Base-by-base conservation (phyloP, 2,797 vertebrate genomes). In the Ispidina lecontei region DNA sequence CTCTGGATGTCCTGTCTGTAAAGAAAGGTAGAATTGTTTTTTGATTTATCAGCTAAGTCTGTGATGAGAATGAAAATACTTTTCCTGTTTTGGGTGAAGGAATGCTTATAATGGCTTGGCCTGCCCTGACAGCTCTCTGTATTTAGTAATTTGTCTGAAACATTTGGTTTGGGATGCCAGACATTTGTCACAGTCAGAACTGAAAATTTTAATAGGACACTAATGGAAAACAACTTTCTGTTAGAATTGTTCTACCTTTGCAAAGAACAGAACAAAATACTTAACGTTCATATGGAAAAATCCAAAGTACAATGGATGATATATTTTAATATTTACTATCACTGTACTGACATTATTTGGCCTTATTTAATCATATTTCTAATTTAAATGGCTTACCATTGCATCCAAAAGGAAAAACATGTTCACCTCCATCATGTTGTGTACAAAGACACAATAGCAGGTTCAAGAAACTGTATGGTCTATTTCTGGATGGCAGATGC, bases 401-500 rank as follows among this genome's bases (percentile, higher is more conserved):
- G 71, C 67, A 94, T 93, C 89, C 88, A 94, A 94, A 97, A 97
- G 63, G 78, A 96, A 96, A 97, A 95, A 95, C 84, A 79, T 35
- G 43, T 95, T 93, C 88, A 89, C 75, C 68, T 97, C 88, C 87
- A 95, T 79, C 77, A 58, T 76, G 72, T 91, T 95, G 73, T 96
- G 82, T 94, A 93, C 70, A 94, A 97, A 97, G 93, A 89, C 92
- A 95, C 90, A 96, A 77, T 4, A 96, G 87, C 78, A 87, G 82
- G 89, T 97, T 95, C 51, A 84, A 96, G 96, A 94, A 94, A 91
- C 82, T 88, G 76, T 23, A 39, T 63, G 79, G 80, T 49, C 87
- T 80, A 62, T 96, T 94, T 97, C 97, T 97, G 96, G 94, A 89
- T 41, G 22, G 89, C 97, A 97, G 96, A 98, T 97, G 97, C 90